These are phyloP conservation scores for Noctua janthe DNA, from an alignment of 2,888 invertebrate genomes.

Conservation along the genomic window DNA sequence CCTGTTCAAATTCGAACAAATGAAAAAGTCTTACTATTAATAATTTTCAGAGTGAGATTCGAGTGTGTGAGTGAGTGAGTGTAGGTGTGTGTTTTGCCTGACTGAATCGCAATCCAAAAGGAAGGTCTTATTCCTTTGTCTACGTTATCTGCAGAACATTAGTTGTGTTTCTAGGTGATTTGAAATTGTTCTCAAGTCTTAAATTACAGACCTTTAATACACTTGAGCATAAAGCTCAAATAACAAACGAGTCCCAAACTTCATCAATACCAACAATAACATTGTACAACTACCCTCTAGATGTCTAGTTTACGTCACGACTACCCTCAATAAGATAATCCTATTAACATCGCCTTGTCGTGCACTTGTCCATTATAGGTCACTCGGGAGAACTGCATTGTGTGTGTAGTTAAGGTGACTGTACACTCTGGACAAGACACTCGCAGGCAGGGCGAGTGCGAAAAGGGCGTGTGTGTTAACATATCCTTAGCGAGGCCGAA, in stretches of 20 bases:
- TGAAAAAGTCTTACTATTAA: neutral
- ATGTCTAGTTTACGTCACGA: neutral
- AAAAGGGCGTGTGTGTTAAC: neutral
- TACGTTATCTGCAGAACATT: neutral
- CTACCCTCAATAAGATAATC: conserved; percentile 49
- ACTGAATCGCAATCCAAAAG: neutral
- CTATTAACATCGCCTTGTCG: conserved; percentile 41
- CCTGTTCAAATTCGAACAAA: too few relatives aligned
- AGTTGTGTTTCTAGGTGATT: neutral
- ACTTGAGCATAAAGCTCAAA: neutral
- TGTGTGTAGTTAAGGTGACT: conserved; percentile 9
- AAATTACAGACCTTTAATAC: conserved; percentile 2
- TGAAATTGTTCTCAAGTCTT: neutral
- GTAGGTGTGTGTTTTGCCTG: neutral
- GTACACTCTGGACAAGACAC: neutral
- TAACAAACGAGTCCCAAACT: conserved; percentile 14
- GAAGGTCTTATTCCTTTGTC: neutral
- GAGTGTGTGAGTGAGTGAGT: too few relatives aligned
- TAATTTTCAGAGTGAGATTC: neutral
- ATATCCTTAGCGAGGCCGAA: neutral
- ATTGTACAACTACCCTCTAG: conserved; percentile 7
- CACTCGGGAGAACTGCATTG: conserved; percentile 45
- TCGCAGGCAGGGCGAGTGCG: neutral
- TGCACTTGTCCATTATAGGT: conserved; percentile 41
- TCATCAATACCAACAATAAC: conserved; percentile 26